These are phyloP conservation scores for Zosterops lateralis DNA, from an alignment of 2,113 vertebrate species.

Conservation along the genomic window DNA sequence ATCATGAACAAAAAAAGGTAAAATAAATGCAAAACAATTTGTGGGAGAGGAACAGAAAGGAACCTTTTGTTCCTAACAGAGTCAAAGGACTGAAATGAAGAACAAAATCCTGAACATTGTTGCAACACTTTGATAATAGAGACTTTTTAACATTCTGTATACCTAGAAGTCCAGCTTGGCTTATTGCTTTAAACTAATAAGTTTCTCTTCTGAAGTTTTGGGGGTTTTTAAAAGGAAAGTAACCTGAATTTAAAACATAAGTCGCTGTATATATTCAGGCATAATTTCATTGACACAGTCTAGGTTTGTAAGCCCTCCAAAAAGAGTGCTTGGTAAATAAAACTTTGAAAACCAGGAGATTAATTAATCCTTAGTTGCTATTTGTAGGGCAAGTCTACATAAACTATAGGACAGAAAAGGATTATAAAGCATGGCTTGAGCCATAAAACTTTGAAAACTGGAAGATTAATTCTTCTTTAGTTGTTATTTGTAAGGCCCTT, in stretches of 20 bases:
- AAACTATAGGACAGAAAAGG: not conserved
- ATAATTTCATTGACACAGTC: not conserved
- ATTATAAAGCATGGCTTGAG: not conserved
- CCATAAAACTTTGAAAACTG: not conserved
- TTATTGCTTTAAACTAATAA: not conserved
- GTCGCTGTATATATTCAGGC: not conserved
- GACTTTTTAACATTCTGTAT: not conserved
- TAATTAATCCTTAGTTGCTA: not conserved
- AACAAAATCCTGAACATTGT: not conserved
- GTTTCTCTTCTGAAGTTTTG: not conserved
- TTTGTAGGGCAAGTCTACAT: not conserved
- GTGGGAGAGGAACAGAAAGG: not conserved
- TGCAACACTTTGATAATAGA: not conserved
- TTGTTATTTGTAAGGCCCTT: not conserved
- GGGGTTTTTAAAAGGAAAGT: not conserved
- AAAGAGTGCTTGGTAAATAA: not conserved
- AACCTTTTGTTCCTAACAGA: not conserved
- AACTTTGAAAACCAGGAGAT: not conserved
- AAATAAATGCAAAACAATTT: not conserved
- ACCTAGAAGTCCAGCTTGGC: not conserved
- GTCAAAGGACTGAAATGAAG: not conserved
- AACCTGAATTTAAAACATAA: not conserved
- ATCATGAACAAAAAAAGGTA: not conserved
- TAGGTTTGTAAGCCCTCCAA: not conserved
- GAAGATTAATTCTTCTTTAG: not conserved